Base-by-base conservation (phyloP, 2,113 vertebrate species). In the Glareola pratincola region DNA sequence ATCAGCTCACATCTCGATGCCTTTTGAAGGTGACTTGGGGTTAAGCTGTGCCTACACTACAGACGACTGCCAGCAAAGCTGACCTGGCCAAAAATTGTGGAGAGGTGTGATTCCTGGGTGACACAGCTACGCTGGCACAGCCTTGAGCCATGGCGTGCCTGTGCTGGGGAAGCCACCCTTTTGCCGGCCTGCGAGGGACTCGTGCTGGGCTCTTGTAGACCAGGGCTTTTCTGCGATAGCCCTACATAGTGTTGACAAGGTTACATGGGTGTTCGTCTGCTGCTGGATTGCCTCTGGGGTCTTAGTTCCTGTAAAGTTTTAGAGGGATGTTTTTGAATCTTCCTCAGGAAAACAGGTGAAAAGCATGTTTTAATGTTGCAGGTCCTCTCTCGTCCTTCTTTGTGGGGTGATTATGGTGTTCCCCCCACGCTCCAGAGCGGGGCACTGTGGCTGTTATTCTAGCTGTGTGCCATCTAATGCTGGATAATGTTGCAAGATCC, bases 341-440 rank as follows among this genome's bases (percentile, higher is more conserved):
- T 92, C 12, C 26, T 60, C 9, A 36, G 27, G n/a, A 41, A 73
- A 81, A 39, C 9, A 45, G 50, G 41, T 69, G 32, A 78, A 87
- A 60, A 48, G 24, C 5, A 1, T 5, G 1, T 64, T 81, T 72
- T n/a, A 68, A 8, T 27, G 30, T 68, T 57, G 39, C 22, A 2
- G 14, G 37, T 74, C 30, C 11, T 74, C 30, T 72, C 45, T 91
- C 21, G 0, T 66, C 43, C 16, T 22, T 57, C 67, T 53, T 64
- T 37, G 29, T 2, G 1, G 14, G 24, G 13, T 21, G 51, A 34
- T 93, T 90, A 62, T 72, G 29, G 30, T 71, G 47, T 67, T 92
- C 29, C 45, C 23, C 17, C 37, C 12, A 3, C 0, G 0, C 68
- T 71, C 50, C 0, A 0, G 59, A 90, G 73, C 3, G 0, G 79